Percentiles rank a stretch among this genome's conserved stretches.
Evolutionary conservation across 2,113 vertebrate species (phyloP).

Genomic region (Bos taurus): ARS-UCD2.0 NC_037328.1:52331501-52332000

Average conservation of each 20-base stretch:
- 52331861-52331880: not conserved
- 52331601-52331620: not conserved
- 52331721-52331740: not conserved
- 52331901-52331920: not conserved
- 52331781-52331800: conserved; percentile 7
- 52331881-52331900: not conserved
- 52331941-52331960: not conserved
- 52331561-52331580: not conserved
- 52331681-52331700: not conserved
- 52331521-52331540: not conserved
- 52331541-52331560: not conserved
- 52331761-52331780: not conserved
- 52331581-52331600: not conserved
- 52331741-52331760: not conserved
- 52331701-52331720: not conserved
- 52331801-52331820: not conserved
- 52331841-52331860: not conserved
- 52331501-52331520: not conserved
- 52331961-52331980: not conserved
- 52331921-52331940: not conserved
- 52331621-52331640: not conserved
- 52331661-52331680: not conserved
- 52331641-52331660: not conserved
- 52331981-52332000: not conserved
- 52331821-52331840: not conserved